phyloP scores from a whole-genome alignment of 2,888 invertebrate genomes.

The Cephus sareptanus region DNA sequence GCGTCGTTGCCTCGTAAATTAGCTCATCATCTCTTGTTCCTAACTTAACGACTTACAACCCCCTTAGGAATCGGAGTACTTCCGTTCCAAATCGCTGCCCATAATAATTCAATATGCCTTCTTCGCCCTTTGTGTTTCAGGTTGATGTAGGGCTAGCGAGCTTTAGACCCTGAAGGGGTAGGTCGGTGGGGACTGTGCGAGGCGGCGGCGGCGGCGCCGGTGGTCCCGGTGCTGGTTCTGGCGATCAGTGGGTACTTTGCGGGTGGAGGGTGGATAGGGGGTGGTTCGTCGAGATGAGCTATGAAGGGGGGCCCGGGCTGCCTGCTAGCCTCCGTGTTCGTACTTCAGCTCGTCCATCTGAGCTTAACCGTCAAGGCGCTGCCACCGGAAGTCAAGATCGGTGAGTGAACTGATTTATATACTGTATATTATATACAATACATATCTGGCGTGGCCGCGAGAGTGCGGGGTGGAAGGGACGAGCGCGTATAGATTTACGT shows the following conservation, averaged over 20 bases:
- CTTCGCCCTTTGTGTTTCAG: not conserved
- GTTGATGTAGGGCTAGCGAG: slow-evolving; percentile 1
- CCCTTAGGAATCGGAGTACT: not conserved
- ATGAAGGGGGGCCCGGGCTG: slow-evolving; percentile 63
- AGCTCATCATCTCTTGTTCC: not conserved
- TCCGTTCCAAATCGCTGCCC: not conserved
- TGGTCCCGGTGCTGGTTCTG: not conserved
- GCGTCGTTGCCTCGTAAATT: not conserved
- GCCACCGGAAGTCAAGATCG: slow-evolving; percentile 63
- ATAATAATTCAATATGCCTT: not conserved
- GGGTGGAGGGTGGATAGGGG: slow-evolving; percentile 29
- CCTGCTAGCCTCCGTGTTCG: slow-evolving; percentile 60
- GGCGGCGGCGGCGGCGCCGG: not conserved
- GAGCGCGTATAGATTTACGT: not conserved
- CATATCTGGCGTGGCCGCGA: not conserved
- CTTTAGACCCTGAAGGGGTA: slow-evolving; percentile 11
- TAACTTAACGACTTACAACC: not conserved
- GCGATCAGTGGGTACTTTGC: not conserved
- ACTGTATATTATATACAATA: not conserved
- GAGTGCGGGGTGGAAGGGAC: not conserved
- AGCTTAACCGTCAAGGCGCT: slow-evolving; percentile 52
- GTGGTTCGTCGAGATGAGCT: slow-evolving; percentile 64
- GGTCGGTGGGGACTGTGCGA: not conserved
- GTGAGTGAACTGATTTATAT: slow-evolving; percentile 41
- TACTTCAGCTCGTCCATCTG: slow-evolving; percentile 55